A percentile compares a stretch with the other conserved stretches of the same genome.
Evolutionary conservation across 2,113 vertebrate genomes (phyloP).

Genomic region (Sinocyclocheilus rhinocerous): DNA sequence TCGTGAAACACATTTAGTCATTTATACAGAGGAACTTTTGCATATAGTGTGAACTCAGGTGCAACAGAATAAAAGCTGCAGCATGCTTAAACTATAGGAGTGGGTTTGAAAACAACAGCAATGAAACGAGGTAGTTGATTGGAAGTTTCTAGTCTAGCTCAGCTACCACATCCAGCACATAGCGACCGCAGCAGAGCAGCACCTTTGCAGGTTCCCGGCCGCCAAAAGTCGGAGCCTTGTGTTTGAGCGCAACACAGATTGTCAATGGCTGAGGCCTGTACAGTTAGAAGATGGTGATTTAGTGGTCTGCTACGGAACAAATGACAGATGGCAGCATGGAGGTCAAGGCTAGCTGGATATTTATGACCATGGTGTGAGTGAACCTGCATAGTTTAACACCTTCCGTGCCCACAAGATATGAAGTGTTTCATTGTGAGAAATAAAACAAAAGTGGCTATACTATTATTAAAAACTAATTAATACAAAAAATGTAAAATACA

Average conservation of each 20-base stretch:
- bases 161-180: background rate
- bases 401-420: constrained; percentile 34
- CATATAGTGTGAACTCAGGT: constrained; percentile 26
- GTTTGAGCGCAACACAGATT: constrained; percentile 47
- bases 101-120: constrained; percentile 8
- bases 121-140: constrained; percentile 49
- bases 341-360: constrained; percentile 44
- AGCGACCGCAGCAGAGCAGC: background rate
- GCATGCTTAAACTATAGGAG: constrained; percentile 16
- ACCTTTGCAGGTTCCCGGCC: background rate
- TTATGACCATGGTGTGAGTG: constrained; percentile 29
- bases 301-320: constrained; percentile 8
- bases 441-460: background rate
- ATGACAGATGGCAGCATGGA: constrained; percentile 39
- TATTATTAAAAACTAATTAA: constrained; percentile 5
- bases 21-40: background rate
- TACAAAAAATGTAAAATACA: constrained; percentile 27
- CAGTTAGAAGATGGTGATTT: constrained; percentile 28
- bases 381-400: constrained; percentile 42
- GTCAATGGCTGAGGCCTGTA: constrained; percentile 56
- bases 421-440: constrained; percentile 7
- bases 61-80: constrained; percentile 16
- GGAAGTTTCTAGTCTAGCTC: constrained; percentile 8
- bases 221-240: background rate
- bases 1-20: constrained; percentile 13